Percentiles rank a stretch among this genome's conserved stretches.
Conservation (phyloP, 2,113 vertebrate species). For the Pangasianodon hypophthalmus region DNA sequence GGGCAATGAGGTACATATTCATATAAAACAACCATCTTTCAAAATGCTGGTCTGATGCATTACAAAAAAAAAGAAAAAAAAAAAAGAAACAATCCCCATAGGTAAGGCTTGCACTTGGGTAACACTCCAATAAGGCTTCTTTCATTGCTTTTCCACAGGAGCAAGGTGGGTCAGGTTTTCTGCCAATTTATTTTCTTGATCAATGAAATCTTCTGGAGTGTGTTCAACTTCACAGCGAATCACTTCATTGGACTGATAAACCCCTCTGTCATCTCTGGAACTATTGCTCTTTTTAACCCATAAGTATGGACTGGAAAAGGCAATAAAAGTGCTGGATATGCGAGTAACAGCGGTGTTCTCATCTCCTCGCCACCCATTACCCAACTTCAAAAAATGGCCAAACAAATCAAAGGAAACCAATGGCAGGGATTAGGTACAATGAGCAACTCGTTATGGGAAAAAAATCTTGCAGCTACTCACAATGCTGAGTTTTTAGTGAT, state of each 20-base stretch:
- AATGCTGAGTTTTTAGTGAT: slow-evolving; percentile 98
- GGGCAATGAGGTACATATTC: slow-evolving; percentile 58
- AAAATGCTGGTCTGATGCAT: slow-evolving; percentile 42
- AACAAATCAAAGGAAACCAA: slow-evolving; percentile 69
- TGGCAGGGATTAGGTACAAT: slow-evolving; percentile 89
- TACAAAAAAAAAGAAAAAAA: slow-evolving; percentile 27
- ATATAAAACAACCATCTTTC: slow-evolving; percentile 45
- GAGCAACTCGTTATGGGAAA: slow-evolving; percentile 71
- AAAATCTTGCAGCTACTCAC: slow-evolving; percentile 97
- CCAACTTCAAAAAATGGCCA: slow-evolving; percentile 79
- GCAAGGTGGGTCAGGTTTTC: slow-evolving; percentile 92
- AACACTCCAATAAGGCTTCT: slow-evolving; percentile 91
- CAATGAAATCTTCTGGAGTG: slow-evolving; percentile 97
- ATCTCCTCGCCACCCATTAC: slow-evolving; percentile 78
- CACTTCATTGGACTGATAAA: slow-evolving; percentile 86
- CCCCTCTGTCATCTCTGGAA: slow-evolving; percentile 90
- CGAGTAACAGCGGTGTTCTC: slow-evolving; percentile 77
- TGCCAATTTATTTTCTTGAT: slow-evolving; percentile 97
- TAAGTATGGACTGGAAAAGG: slow-evolving; percentile 73
- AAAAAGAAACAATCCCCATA: slow-evolving; percentile 74
- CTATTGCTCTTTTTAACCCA: slow-evolving; percentile 85
- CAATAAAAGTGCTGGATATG: slow-evolving; percentile 85
- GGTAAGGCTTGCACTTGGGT: slow-evolving; percentile 81
- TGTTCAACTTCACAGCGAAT: slow-evolving; percentile 92
- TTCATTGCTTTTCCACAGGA: slow-evolving; percentile 91